Percentiles rank a stretch among this genome's conserved stretches.
Evolutionary conservation across 2,797 vertebrate species (phyloP).

Genomic region (Limnodromus scolopaceus): DNA sequence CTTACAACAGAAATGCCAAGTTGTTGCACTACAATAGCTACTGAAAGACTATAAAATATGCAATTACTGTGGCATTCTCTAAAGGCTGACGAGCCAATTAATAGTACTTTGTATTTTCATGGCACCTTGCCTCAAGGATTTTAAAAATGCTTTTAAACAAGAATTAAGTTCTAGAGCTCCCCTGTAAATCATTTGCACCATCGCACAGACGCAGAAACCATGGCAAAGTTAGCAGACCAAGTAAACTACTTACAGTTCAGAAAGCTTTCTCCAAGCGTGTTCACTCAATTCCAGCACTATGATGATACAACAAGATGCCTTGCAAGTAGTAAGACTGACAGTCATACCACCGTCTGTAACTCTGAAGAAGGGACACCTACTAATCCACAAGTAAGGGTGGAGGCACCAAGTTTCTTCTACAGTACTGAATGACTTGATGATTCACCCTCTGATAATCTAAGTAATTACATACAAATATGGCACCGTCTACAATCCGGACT

Average conservation of each 20-base stretch:
- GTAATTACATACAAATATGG: background rate
- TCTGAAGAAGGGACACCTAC: background rate
- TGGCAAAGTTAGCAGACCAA: background rate
- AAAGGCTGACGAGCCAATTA: background rate
- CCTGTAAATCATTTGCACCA: background rate
- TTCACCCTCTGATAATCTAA: background rate
- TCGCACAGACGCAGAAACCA: background rate
- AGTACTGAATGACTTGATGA: background rate
- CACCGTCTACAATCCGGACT: background rate
- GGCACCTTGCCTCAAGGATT: background rate
- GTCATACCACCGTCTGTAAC: rapidly evolving
- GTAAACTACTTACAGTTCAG: background rate
- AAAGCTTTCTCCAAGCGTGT: background rate
- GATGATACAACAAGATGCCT: background rate
- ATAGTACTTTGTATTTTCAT: background rate
- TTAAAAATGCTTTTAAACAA: background rate
- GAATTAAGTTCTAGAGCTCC: background rate
- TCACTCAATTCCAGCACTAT: background rate
- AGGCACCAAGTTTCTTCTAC: background rate
- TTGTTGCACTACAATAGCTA: background rate
- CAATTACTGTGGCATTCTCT: background rate
- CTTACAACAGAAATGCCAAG: background rate
- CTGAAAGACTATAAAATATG: background rate
- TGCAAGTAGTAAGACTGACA: background rate
- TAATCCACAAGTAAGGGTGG: background rate